phyloP scores from a whole-genome alignment of 2,888 invertebrate species.

The Clitarchus hookeri region DNA sequence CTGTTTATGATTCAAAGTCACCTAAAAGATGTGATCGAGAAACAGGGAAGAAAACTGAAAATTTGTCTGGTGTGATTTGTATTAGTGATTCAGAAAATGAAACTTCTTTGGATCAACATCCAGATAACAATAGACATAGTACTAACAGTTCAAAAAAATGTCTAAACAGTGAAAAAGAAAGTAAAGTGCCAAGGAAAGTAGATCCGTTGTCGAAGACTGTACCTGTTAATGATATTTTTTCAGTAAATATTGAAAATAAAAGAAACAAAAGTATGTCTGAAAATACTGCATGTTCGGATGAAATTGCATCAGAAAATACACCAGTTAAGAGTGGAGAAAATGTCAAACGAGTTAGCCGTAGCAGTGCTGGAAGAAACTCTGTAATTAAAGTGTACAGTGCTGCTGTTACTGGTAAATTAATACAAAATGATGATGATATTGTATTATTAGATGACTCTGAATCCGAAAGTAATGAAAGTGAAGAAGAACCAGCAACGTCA shows the following conservation, averaged over 20 bases:
- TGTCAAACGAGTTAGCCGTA: neutral
- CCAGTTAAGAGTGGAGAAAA: neutral
- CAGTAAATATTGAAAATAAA: neutral
- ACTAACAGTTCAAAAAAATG: neutral
- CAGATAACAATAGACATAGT: neutral
- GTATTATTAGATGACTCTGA: neutral
- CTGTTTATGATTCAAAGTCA: constrained; percentile 45
- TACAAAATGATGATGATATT: neutral
- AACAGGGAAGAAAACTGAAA: constrained; percentile 35
- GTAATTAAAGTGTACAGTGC: neutral
- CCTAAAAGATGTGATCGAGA: constrained; percentile 31
- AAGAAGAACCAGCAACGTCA: neutral
- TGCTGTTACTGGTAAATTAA: neutral
- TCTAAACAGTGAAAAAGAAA: neutral
- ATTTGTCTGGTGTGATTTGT: neutral
- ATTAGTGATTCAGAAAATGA: constrained; percentile 28
- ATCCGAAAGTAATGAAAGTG: constrained; percentile 17
- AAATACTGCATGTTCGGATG: constrained; percentile 10
- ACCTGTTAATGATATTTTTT: neutral
- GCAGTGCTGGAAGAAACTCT: neutral
- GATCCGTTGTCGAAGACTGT: neutral
- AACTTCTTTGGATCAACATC: neutral
- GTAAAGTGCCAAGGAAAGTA: neutral
- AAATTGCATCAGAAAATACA: neutral
- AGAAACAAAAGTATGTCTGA: neutral